Evolutionary conservation across 2,113 vertebrate species (phyloP).

Genomic region (Xiphias gladius): DNA sequence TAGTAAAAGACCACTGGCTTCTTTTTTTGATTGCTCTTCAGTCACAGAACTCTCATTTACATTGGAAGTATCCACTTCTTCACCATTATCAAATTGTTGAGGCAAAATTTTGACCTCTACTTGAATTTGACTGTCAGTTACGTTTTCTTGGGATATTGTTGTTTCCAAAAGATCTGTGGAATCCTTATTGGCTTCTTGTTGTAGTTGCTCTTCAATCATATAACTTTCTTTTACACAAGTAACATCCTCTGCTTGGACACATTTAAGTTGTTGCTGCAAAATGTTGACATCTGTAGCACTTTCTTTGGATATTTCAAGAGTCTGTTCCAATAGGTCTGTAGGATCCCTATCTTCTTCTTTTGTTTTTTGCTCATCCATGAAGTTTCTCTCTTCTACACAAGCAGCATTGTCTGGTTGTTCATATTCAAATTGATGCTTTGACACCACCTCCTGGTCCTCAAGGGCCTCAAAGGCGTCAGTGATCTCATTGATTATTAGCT

Average conservation of each 20-base stretch:
- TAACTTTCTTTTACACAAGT: constrained; percentile 3
- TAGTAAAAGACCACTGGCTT: neutral
- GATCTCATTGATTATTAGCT: constrained; percentile 13
- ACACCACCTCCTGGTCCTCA: neutral
- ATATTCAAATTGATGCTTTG: constrained; percentile 11
- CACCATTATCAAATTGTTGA: neutral
- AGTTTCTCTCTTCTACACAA: neutral
- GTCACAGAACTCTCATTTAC: neutral
- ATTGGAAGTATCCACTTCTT: neutral
- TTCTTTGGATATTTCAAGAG: neutral
- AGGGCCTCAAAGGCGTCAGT: neutral
- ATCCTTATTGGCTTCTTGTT: constrained; percentile 5
- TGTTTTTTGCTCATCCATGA: constrained; percentile 19
- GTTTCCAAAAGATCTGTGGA: neutral
- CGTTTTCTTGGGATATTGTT: constrained; percentile 5
- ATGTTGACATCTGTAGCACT: neutral
- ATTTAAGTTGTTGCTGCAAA: constrained; percentile 24
- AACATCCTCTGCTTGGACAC: constrained; percentile 28
- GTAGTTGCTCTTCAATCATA: constrained; percentile 5
- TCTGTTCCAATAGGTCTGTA: constrained; percentile 10
- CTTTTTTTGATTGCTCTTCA: constrained; percentile 26
- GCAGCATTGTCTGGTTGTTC: neutral
- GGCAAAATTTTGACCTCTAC: constrained; percentile 6
- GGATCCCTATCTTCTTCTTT: neutral
- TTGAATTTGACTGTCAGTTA: constrained; percentile 3